These are phyloP conservation scores for Charanyca ferruginea DNA, from an alignment of 2,888 invertebrate species.

Conservation along the genomic window DNA sequence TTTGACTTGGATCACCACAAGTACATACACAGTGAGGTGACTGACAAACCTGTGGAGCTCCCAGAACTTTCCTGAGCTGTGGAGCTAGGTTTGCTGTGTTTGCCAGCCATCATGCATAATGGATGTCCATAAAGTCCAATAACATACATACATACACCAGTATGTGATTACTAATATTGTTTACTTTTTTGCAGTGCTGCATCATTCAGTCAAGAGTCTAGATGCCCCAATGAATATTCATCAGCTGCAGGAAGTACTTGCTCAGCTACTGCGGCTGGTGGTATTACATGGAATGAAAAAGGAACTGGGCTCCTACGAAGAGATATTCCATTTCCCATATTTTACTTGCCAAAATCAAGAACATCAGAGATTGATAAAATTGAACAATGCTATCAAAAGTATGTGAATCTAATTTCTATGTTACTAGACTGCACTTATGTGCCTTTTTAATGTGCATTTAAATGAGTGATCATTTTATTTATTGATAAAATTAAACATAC, in stretches of 20 bases:
- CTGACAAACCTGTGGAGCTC: too few species aligned
- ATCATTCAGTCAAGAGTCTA: conserved; percentile 92
- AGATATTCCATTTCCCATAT: conserved; percentile 97
- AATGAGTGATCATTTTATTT: too few species aligned
- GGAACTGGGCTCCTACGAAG: conserved; percentile 95
- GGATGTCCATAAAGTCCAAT: too few species aligned
- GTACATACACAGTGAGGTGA: too few species aligned
- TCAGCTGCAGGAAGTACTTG: conserved; percentile 83
- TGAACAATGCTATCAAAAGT: conserved; percentile 91
- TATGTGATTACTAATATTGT: neutral
- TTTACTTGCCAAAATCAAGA: conserved; percentile 92
- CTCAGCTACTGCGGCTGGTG: conserved; percentile 85
- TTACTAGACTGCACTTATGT: neutral
- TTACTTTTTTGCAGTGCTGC: conserved; percentile 74
- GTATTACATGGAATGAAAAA: conserved; percentile 96
- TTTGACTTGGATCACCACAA: too few species aligned
- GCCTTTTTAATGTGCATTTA: too few species aligned
- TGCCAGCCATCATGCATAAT: too few species aligned
- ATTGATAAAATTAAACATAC: too few species aligned
- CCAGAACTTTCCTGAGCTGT: too few species aligned
- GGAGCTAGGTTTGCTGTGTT: too few species aligned
- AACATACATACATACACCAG: too few species aligned
- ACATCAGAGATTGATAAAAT: conserved; percentile 91
- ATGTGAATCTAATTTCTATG: conserved; percentile 23
- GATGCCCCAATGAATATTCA: conserved; percentile 96